Percentiles rank a stretch among this genome's conserved stretches.
Evolutionary conservation across 1,140 invertebrate species (phyloP).

Genomic region (Centruroides vittatus): DNA sequence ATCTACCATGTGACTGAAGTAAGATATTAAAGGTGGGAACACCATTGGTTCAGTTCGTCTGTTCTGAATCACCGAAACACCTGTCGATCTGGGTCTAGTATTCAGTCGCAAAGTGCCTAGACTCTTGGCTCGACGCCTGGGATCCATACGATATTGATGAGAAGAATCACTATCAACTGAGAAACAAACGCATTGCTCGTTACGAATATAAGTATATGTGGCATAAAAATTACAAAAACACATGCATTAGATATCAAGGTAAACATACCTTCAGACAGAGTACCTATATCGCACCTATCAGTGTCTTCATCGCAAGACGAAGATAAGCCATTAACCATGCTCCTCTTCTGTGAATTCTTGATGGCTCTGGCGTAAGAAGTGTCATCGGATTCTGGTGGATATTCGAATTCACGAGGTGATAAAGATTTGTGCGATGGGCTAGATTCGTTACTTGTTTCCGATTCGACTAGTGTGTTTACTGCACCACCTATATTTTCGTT

Average conservation of each 20-base stretch:
- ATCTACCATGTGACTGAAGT: conserved; percentile 15
- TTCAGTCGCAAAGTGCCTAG: conserved; percentile 1
- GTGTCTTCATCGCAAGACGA: conserved; percentile 19
- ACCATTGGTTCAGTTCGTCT: conserved; percentile 11
- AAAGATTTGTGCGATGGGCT: background rate
- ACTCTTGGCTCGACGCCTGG: conserved; percentile 13
- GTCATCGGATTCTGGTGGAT: conserved; percentile 17
- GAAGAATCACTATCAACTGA: background rate
- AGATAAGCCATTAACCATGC: conserved; percentile 14
- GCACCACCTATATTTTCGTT: conserved; percentile 6
- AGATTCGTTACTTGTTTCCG: conserved; percentile 7
- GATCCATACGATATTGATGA: background rate
- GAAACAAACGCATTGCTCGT: conserved; percentile 3
- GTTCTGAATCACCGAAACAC: conserved; percentile 14
- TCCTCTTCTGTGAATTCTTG: conserved; percentile 4
- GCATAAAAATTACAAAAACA: background rate
- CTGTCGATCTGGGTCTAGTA: background rate
- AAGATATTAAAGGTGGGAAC: conserved; percentile 11
- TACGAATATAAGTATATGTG: background rate
- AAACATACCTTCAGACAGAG: conserved; percentile 11
- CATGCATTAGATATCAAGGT: background rate
- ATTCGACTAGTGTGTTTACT: conserved; percentile 5
- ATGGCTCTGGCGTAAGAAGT: conserved; percentile 21
- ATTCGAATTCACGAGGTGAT: background rate
- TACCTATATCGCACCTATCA: conserved; percentile 10